phyloP scores from a whole-genome alignment of 2,888 invertebrate species.

The Phalera bucephala region DNA sequence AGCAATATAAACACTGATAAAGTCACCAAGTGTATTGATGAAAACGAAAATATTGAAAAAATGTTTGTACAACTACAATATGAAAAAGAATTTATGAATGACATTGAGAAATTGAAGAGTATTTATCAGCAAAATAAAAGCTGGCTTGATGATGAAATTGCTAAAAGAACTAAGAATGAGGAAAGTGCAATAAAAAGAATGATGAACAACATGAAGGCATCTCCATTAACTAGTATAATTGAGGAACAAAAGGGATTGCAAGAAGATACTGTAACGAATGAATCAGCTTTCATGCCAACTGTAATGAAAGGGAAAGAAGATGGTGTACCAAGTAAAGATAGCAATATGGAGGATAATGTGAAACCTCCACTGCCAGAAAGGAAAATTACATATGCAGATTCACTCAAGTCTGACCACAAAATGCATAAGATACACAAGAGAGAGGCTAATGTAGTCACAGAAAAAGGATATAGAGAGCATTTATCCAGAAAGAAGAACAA shows the following conservation, averaged over 20 bases:
- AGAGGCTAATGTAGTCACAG: slow-evolving; percentile 23
- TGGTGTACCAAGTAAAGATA: slow-evolving; percentile 9
- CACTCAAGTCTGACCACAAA: slow-evolving; percentile 47
- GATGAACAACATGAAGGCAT: slow-evolving; percentile 31
- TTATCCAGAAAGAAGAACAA: slow-evolving; percentile 50
- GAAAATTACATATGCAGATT: slow-evolving; percentile 65
- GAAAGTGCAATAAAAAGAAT: slow-evolving; percentile 36
- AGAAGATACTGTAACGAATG: slow-evolving; percentile 22
- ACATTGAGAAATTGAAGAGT: slow-evolving; percentile 59
- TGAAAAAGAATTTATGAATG: slow-evolving; percentile 61
- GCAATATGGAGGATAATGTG: slow-evolving; percentile 10
- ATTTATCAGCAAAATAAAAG: slow-evolving; percentile 68
- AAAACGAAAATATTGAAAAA: slow-evolving; percentile 35
- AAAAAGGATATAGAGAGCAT: slow-evolving; percentile 74
- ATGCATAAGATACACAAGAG: slow-evolving; percentile 31
- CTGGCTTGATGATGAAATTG: slow-evolving; percentile 67
- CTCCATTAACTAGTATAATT: slow-evolving; percentile 36
- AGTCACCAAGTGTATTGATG: slow-evolving; percentile 65
- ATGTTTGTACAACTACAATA: slow-evolving; percentile 39
- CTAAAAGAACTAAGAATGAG: slow-evolving; percentile 52
- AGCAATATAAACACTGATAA: slow-evolving; percentile 52
- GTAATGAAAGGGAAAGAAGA: slow-evolving; percentile 32
- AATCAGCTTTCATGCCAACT: too few species aligned
- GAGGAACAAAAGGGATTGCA: slow-evolving; percentile 33
- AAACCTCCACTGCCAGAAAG: slow-evolving; percentile 21